phyloP scores from a whole-genome alignment of 92 coral and sea anemone species.

The Anthopleura xanthogrammica region DNA sequence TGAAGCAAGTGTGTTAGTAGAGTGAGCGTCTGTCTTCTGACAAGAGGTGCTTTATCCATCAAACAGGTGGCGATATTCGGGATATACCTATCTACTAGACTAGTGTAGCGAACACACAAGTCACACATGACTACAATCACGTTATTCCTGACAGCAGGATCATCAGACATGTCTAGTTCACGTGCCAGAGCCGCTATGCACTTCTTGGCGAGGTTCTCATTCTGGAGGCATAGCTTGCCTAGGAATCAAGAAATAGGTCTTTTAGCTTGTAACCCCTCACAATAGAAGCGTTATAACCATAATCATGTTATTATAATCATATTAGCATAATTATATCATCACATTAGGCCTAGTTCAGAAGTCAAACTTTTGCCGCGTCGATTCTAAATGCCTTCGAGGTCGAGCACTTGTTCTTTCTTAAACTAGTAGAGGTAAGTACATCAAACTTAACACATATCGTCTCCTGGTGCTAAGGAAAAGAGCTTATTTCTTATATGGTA shows the following conservation, averaged over 20 bases:
- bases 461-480: too few species aligned
- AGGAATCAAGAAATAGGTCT: not conserved
- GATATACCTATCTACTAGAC: constrained; percentile 91
- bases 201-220: constrained; percentile 88
- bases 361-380: too few species aligned
- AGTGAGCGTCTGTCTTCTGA: constrained; percentile 91
- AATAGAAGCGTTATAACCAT: too few species aligned
- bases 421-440: too few species aligned
- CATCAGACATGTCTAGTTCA: constrained; percentile 84
- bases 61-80: constrained; percentile 97
- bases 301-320: not conserved
- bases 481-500: too few species aligned
- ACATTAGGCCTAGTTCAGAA: too few species aligned
- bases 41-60: constrained; percentile 81
- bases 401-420: too few species aligned
- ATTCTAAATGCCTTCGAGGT: too few species aligned
- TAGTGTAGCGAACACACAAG: constrained; percentile 94
- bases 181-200: constrained; percentile 92
- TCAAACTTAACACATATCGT: too few species aligned
- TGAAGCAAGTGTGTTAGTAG: constrained; percentile 91
- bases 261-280: too few species aligned
- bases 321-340: not conserved
- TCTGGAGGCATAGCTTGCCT: constrained; percentile 98
- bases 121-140: constrained; percentile 96
- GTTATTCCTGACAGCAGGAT: constrained; percentile 92